Base-by-base conservation (phyloP, 1,140 invertebrate genomes). In the Oedothorax gibbosus region DNA sequence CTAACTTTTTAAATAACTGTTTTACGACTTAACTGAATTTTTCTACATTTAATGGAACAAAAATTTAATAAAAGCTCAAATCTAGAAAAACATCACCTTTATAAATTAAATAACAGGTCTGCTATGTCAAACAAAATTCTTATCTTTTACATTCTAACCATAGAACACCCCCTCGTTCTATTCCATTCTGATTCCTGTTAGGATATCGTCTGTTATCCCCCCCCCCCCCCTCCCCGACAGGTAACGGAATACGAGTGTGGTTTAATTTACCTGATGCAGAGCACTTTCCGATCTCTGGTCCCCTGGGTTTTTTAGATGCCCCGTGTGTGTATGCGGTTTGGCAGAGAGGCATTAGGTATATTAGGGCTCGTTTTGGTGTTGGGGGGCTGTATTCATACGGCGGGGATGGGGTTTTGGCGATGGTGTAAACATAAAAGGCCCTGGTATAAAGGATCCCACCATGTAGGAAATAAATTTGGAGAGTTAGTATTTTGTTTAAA, bases 221-320 rank as follows among this genome's bases (percentile, higher is more conserved):
- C 12, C 68, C 15, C 21, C 8, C 20, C 7, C 65, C 8, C 50
- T 20, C 72, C 53, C n/a, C 5, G 15, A 10, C 75, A 77, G 75
- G 75, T 77, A 77, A 79, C 64, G 78, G 71, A 56, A 71, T 80
- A 64, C 65, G 51, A 60, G 80, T 20, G 80, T n/a, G 12, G 80
- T 83, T 83, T 83, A 83, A 83, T 83, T 83, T 83, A 83, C 60
- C 69, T 83, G 80, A 83, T 83, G 80, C 80, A 83, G 56, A 51
- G 51, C 15, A 66, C 51, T 49, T 79, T 66, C 15, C 62, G 66
- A 57, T 51, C 68, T 53, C 53, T 9, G 3, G 65, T 82, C 80
- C 50, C 80, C 21, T 68, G 71, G 80, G 80, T 57, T 66, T 35
- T 71, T 62, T 66, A 65, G 68, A 35, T 72, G 62, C 75, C 64